A percentile compares a stretch with the other conserved stretches of the same genome.
phyloP scores from a whole-genome alignment of 2,888 invertebrate species.

The Graphium colonna region DNA sequence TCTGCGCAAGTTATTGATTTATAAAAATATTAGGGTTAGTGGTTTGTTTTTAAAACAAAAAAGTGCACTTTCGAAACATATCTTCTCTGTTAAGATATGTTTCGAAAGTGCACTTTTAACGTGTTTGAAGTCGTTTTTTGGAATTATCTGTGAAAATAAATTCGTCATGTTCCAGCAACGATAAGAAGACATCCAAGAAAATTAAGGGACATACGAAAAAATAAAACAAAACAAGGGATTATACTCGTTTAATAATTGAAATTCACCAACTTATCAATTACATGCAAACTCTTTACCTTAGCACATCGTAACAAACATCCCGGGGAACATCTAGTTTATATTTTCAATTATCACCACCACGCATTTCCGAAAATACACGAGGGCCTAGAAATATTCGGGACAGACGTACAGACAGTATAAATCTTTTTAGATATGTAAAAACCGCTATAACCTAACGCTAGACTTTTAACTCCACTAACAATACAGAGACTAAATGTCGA shows the following conservation, averaged over 20 bases:
- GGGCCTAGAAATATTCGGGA: neutral
- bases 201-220: neutral
- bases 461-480: constrained; percentile 1
- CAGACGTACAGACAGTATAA: constrained; percentile 12
- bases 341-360: too few relatives aligned
- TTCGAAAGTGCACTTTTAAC: too few relatives aligned
- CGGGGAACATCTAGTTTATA: constrained; percentile 2
- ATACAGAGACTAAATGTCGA: neutral
- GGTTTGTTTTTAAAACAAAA: too few relatives aligned
- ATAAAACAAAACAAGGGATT: constrained; percentile 4
- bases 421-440: constrained; percentile 23
- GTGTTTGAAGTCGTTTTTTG: too few relatives aligned
- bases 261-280: constrained; percentile 40
- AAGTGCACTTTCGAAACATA: too few relatives aligned
- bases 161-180: too few relatives aligned
- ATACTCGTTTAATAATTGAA: constrained; percentile 43
- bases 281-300: constrained; percentile 34
- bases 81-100: too few relatives aligned
- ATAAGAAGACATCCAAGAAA: too few relatives aligned
- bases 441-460: constrained; percentile 13
- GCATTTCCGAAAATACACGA: constrained; percentile 18
- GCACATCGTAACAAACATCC: constrained; percentile 33
- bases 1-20: too few relatives aligned
- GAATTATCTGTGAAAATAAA: too few relatives aligned
- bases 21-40: too few relatives aligned